Percentiles rank a stretch among this genome's conserved stretches.
Conservation (phyloP, 2,888 invertebrate species). For the Andrena chrysosceles region DNA sequence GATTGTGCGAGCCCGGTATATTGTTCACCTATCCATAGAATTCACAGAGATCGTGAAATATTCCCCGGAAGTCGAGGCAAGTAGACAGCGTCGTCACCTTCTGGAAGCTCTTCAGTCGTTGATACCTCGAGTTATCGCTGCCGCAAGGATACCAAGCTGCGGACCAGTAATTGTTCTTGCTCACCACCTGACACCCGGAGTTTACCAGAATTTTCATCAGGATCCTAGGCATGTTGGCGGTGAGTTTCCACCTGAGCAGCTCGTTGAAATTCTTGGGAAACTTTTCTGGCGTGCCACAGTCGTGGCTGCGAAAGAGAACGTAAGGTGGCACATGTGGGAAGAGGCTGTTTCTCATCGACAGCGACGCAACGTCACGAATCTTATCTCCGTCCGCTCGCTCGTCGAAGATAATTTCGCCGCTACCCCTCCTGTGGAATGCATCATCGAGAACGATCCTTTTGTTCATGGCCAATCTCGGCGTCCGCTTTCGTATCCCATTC, state of each 20-base stretch:
- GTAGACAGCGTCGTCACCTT: constrained; percentile 87
- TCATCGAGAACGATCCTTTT: neutral
- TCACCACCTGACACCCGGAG: constrained; percentile 32
- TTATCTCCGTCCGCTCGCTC: constrained; percentile 41
- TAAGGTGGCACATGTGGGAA: constrained; percentile 51
- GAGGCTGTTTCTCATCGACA: constrained; percentile 39
- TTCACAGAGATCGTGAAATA: neutral
- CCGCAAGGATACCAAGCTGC: constrained; percentile 36
- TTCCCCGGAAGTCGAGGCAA: neutral
- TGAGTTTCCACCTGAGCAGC: constrained; percentile 41
- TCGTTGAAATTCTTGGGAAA: constrained; percentile 22
- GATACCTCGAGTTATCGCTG: constrained; percentile 22
- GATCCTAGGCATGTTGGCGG: constrained; percentile 34
- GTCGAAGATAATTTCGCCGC: constrained; percentile 17
- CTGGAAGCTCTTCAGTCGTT: constrained; percentile 92
- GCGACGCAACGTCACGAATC: neutral
- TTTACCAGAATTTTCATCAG: constrained; percentile 38
- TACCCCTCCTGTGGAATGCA: no score
- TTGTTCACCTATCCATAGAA: constrained; percentile 87
- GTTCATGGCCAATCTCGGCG: neutral
- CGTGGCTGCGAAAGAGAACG: constrained; percentile 33
- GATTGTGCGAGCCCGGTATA: constrained; percentile 97
- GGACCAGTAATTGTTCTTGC: constrained; percentile 33
- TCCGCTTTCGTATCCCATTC: neutral
- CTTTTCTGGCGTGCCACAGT: neutral